Percentiles rank a stretch among this genome's conserved stretches.
These are phyloP conservation scores for Sebastes ruberrimus DNA, from an alignment of 2,797 vertebrate species.

Conservation along the genomic window DNA sequence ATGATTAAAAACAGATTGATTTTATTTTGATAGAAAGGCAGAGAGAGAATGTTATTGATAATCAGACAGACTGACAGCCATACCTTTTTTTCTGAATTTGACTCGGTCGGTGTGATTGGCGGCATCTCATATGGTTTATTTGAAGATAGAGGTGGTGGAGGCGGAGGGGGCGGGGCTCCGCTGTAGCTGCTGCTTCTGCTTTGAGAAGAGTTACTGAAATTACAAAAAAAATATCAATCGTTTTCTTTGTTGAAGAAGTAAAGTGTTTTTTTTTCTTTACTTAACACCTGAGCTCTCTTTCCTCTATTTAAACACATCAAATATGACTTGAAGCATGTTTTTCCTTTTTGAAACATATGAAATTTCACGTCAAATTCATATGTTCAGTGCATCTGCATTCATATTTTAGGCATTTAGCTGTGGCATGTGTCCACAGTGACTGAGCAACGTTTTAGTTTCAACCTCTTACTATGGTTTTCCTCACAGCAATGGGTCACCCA, in stretches of 20 bases:
- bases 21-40: neutral
- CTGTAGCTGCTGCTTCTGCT: slow-evolving; percentile 24
- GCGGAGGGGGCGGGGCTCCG: slow-evolving; percentile 38
- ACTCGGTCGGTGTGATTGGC: slow-evolving; percentile 19
- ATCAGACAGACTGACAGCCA: neutral
- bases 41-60: neutral
- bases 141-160: slow-evolving; percentile 47
- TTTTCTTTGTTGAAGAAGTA: neutral
- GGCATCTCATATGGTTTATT: slow-evolving; percentile 25
- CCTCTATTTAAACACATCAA: neutral
- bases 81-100: slow-evolving; percentile 65
- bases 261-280: neutral
- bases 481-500: slow-evolving; percentile 76
- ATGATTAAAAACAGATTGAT: neutral
- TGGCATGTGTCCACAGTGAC: neutral
- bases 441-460: slow-evolving; percentile 6
- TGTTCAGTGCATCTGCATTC: neutral
- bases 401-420: neutral
- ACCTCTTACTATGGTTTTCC: slow-evolving; percentile 29
- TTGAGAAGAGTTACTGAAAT: slow-evolving; percentile 1
- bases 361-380: neutral
- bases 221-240: neutral
- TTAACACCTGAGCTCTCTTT: neutral
- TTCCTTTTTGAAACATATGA: neutral
- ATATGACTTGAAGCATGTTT: neutral